Base-by-base conservation (phyloP, 2,888 invertebrate species). In the Orgyia antiqua region DNA sequence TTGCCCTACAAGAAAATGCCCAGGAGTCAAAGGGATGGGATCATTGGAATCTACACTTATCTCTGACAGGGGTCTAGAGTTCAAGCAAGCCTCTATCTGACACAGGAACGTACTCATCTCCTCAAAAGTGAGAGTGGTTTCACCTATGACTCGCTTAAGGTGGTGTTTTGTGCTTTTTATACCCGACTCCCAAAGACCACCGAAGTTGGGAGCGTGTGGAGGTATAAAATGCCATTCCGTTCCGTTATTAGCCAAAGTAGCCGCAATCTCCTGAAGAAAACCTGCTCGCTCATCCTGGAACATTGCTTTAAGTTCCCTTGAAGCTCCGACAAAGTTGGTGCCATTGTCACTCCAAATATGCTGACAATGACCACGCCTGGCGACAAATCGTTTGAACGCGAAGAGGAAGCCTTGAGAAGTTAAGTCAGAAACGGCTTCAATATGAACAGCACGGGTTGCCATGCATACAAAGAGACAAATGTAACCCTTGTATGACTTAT, bases 401-500 rank as follows among this genome's bases (percentile, higher is more conserved):
- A 10, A 13, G 6, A 26, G n/a, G 10, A 26, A 26, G 9, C 13
- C 13, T 10, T 26, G 1, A 3, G 26, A 13, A 9, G 15, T 26
- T 4, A 26, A 8, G 9, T 26, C 26, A 26, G 15, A 15, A 2
- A 17, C 26, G 3, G 13, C 24, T 29, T 29, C 29, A 8, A 29
- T 12, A 29, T 29, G 29, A 6, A 29, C 15, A 3, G 29, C 29
- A 8, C 23, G 11, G 17, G 51, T 51, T 0, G 35, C 34, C 41
- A 45, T 41, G 24, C 55, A 57, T 9, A 44, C 24, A 24, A 47
- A 47, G 2, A 47, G 15, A 12, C 42, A 39, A 5, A 46, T 36
- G 8, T 43, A 46, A 5, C 39, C 43, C 4, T 29, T 29, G 10
- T 21, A 21, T 1, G 24, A 24, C 8, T 13, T 12, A 26, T 15